Base-by-base conservation (phyloP, 2,888 invertebrate genomes). In the Xylocampa areola region DNA sequence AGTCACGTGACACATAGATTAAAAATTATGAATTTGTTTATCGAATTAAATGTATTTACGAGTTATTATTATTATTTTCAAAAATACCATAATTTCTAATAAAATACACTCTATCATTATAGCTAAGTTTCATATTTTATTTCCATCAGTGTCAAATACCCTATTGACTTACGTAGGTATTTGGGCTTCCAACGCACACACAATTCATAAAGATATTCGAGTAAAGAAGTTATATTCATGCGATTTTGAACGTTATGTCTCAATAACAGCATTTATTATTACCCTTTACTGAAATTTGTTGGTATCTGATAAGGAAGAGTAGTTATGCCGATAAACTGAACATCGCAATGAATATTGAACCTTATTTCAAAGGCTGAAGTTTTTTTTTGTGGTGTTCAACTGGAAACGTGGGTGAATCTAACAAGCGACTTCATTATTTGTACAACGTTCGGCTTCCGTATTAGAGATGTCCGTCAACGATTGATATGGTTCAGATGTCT, bases 231-330 rank as follows among this genome's bases (percentile, higher is more conserved):
- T 30, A 19, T 47, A 17, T 41, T 51, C 51, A 51, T 21, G 33
- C 49, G 36, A 62, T 43, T 62, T 30, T 62, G 49, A 55, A 61
- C 55, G 11, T 61, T 61, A 67, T 45, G 62, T 61, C 33, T 52
- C 25, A 51, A 67, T 57, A 37, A 33, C 23, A 55, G 36, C 37
- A 52, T 62, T 41, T 45, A 67, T 41, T 45, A 67, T 55, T 40
- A 52, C 27, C 41, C 11, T 21, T 52, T 25, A 43, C 55, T 33
- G 29, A 51, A 61, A 55, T 45, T 48, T 40, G 40, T 47, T 35
- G 27, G 21, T 50, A 61, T 48, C 41, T 52, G 52, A 43, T 67
- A 67, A 43, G 67, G 52, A 45, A 62, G 45, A 21, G 32, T 52
- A 39, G 54, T 66, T 36, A 47, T 41, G 51, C 51, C 44, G 33